Percentiles rank a stretch among this genome's conserved stretches.
phyloP scores from a whole-genome alignment of 2,888 invertebrate species.

The Lampropteryx suffumata region DNA sequence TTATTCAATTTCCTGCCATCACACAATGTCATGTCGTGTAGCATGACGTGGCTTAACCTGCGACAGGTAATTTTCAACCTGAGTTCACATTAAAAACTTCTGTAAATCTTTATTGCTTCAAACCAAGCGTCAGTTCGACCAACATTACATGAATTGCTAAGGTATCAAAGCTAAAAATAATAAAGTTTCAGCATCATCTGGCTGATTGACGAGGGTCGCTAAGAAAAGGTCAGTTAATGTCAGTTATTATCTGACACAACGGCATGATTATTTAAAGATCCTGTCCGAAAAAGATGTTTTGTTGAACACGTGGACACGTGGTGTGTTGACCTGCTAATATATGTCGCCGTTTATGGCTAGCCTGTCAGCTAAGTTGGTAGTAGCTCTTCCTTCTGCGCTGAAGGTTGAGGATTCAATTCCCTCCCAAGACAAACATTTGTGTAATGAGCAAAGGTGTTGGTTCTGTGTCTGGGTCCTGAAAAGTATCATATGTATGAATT shows the following conservation, averaged over 20 bases:
- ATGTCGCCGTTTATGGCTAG: too few relatives aligned
- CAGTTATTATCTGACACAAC: constrained; percentile 21
- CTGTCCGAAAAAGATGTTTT: constrained; percentile 15
- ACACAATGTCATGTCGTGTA: not conserved
- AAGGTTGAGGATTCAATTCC: too few relatives aligned
- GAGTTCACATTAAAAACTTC: constrained; percentile 8
- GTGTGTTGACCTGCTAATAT: not conserved
- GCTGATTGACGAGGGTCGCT: constrained; percentile 30
- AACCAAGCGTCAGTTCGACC: too few relatives aligned
- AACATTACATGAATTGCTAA: too few relatives aligned
- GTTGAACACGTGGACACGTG: constrained; percentile 2
- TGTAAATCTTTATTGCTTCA: constrained; percentile 7
- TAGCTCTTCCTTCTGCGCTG: too few relatives aligned
- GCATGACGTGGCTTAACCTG: constrained; percentile 18
- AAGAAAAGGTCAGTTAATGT: constrained; percentile 35
- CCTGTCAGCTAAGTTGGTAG: too few relatives aligned
- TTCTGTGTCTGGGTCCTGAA: too few relatives aligned
- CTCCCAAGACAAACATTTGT: too few relatives aligned
- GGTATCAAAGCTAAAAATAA: constrained; percentile 4
- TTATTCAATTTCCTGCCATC: constrained; percentile 2
- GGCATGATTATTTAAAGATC: constrained; percentile 19
- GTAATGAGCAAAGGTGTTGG: too few relatives aligned
- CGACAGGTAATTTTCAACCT: constrained; percentile 32
- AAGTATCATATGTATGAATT: too few relatives aligned
- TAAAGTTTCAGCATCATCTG: constrained; percentile 15